Base-by-base conservation (phyloP, 2,113 vertebrate genomes). In the Montifringilla adamsi region DNA sequence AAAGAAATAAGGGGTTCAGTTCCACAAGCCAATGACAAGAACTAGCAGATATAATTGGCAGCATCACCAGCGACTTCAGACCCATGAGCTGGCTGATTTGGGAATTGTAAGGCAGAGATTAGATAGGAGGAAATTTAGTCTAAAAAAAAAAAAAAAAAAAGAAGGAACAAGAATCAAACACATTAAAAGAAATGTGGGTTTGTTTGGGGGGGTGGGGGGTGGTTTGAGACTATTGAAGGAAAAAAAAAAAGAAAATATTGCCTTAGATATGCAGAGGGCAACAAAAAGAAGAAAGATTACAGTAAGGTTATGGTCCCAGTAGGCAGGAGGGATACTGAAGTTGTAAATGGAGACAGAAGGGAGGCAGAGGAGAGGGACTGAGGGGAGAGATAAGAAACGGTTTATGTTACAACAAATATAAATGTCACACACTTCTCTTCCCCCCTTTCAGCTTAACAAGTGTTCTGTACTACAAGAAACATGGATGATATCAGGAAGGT, bases 301-400 rank as follows among this genome's bases (percentile, higher is more conserved):
- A 13, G n/a, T 73, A 77, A 89, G 86, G 86, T 92, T 96, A 74
- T 75, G 52, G 84, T 94, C 96, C 84, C 96, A 83, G 46, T 84
- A 94, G 94, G 69, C 77, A 87, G 70, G 30, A 81, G 26, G 83
- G 47, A 94, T 84, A 96, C 92, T 92, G 74, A 94, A 94, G 90
- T 66, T 94, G 83, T 95, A 97, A 95, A 96, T 39, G 77, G 87
- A 96, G 93, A 95, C 83, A 94, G 72, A 81, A 84, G 37, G 73
- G 44, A 94, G 37, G 67, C 47, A 87, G 59, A 92, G 60, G n/a
- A 94, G 63, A 95, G 55, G 31, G 64, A 64, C 89, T 70, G 79
- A 96, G 69, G 76, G 50, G 59, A 92, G 82, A 96, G 95, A 97
- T 96, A 97, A 97, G 92, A 91, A 94, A 90, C 87, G 60, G 73